These are phyloP conservation scores for Cyprinodon diabolis DNA, from an alignment of 2,797 vertebrate genomes.

Conservation along the genomic window DNA sequence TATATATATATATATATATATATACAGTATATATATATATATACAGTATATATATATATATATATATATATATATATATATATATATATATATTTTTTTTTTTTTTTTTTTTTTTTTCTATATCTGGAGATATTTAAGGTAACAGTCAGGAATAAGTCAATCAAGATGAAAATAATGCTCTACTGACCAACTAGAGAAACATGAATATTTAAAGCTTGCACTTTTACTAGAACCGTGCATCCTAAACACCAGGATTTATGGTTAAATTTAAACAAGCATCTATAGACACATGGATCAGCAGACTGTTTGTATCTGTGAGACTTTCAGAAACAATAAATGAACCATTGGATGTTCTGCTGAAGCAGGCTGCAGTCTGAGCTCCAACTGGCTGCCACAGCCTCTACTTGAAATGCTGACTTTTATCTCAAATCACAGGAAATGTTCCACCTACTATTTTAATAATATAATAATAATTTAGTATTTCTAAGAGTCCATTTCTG, in stretches of 20 bases:
- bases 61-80: no score
- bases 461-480: slow-evolving; percentile 23
- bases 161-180: slow-evolving; percentile 70
- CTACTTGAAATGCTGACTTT: slow-evolving; percentile 37
- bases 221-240: slow-evolving; percentile 64
- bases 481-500: slow-evolving; percentile 35
- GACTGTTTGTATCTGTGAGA: slow-evolving; percentile 75
- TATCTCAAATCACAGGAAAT: slow-evolving; percentile 61
- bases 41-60: no score
- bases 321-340: slow-evolving; percentile 61
- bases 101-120: no score
- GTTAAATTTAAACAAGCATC: slow-evolving; percentile 23
- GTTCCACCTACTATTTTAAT: slow-evolving; percentile 5
- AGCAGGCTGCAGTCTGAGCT: slow-evolving; percentile 40
- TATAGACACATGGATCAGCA: slow-evolving; percentile 59
- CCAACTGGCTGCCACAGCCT: not conserved
- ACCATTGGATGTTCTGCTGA: slow-evolving; percentile 53
- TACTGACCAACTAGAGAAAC: slow-evolving; percentile 53
- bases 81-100: no score
- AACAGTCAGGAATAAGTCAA: slow-evolving; percentile 71
- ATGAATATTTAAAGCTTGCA: slow-evolving; percentile 74
- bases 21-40: no score
- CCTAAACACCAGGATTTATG: slow-evolving; percentile 57
- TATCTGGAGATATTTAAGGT: no score
- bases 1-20: no score